A percentile compares a stretch with the other conserved stretches of the same genome.
phyloP scores from a whole-genome alignment of 2,888 invertebrate genomes.

The Stenodema calcarata region DNA sequence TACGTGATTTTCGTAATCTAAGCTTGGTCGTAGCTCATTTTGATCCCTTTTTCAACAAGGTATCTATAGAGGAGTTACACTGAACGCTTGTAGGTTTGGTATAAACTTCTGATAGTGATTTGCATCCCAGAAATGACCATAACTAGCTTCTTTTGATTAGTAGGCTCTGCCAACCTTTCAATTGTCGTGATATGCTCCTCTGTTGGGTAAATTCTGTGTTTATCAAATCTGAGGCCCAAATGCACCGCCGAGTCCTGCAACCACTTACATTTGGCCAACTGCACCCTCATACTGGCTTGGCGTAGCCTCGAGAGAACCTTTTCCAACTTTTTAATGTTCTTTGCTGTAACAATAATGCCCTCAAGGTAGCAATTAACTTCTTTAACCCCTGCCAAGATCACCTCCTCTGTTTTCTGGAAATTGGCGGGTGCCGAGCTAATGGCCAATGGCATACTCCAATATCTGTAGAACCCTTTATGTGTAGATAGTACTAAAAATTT shows the following conservation, averaged over 20 bases:
- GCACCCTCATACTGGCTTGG: background rate
- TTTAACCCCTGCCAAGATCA: conserved; percentile 58
- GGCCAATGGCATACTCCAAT: conserved; percentile 56
- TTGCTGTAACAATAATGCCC: conserved; percentile 57
- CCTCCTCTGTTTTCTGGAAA: conserved; percentile 58
- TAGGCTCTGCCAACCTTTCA: too few relatives aligned
- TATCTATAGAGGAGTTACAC: too few relatives aligned
- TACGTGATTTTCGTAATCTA: too few relatives aligned
- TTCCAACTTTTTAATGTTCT: background rate
- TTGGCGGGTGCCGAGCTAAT: conserved; percentile 56
- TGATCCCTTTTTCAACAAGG: too few relatives aligned
- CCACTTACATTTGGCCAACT: conserved; percentile 11
- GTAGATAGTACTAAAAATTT: background rate
- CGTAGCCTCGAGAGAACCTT: background rate
- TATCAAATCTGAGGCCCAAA: conserved; percentile 13
- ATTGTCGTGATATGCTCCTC: too few relatives aligned
- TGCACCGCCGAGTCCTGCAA: background rate
- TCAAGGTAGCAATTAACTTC: conserved; percentile 59
- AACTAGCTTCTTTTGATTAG: background rate
- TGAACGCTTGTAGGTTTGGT: background rate
- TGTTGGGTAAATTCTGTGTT: background rate
- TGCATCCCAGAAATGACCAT: too few relatives aligned
- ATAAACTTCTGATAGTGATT: background rate
- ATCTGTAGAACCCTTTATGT: background rate
- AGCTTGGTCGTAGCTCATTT: too few relatives aligned